Conservation (phyloP, 2,113 vertebrate species). For the Nycticryphes semicollaris region DNA sequence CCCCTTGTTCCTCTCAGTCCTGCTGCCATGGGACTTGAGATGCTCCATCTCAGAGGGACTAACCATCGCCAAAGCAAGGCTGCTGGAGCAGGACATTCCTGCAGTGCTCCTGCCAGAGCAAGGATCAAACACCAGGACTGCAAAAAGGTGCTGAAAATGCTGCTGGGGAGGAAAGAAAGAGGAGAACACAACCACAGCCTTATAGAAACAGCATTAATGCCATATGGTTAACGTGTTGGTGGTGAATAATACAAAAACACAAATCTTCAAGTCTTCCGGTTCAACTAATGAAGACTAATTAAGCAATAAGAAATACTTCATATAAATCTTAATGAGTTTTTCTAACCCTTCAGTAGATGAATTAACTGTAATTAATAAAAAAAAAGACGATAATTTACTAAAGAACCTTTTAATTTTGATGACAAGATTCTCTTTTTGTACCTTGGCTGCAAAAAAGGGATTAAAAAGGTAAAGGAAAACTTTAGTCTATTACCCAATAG, state of each 20-base stretch:
- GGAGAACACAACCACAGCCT: background rate
- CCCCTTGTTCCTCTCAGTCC: background rate
- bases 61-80: background rate
- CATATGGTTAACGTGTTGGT: background rate
- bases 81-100: background rate
- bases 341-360: background rate
- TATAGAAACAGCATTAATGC: background rate
- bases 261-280: background rate
- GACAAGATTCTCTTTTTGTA: background rate
- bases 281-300: slow-evolving; percentile 27
- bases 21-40: too few species aligned
- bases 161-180: accelerated
- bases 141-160: background rate
- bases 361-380: slow-evolving; percentile 5
- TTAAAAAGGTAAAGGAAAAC: background rate
- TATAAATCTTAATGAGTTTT: slow-evolving; percentile 23
- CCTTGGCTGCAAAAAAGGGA: background rate
- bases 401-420: background rate
- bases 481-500: background rate
- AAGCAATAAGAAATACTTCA: background rate
- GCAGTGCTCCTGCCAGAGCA: background rate
- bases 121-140: background rate
- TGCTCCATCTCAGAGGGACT: background rate
- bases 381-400: background rate
- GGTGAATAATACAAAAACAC: background rate